Evolutionary conservation across 1,140 invertebrate species (phyloP).

Genomic region (Pseudomyrmex sp.): DNA sequence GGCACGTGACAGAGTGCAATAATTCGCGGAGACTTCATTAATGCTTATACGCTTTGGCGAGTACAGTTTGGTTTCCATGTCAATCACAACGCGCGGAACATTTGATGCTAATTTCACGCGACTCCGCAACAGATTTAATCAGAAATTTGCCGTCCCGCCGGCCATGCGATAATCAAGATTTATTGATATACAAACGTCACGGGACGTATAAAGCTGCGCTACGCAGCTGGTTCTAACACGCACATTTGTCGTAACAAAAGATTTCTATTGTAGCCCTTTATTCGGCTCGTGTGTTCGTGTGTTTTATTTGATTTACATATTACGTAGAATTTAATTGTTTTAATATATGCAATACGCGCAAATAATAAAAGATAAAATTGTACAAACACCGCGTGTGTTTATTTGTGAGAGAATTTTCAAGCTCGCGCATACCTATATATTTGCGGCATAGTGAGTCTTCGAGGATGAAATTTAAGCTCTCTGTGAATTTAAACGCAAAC

Average conservation of each 20-base stretch:
- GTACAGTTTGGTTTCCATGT: constrained; percentile 70
- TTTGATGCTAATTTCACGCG: constrained; percentile 71
- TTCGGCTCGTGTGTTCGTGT: neutral
- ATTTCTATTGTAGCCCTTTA: neutral
- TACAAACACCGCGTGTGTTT: neutral
- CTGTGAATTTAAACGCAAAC: constrained; percentile 69
- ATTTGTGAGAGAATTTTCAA: constrained; percentile 33
- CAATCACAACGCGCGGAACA: constrained; percentile 65
- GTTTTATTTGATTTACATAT: neutral
- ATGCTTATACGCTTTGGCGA: constrained; percentile 55
- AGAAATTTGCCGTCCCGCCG: constrained; percentile 45
- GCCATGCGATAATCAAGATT: constrained; percentile 63
- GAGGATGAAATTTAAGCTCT: constrained; percentile 71
- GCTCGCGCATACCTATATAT: neutral
- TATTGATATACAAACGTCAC: constrained; percentile 64
- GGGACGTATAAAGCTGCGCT: neutral
- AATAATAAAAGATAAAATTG: constrained; percentile 15
- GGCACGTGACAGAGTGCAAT: constrained; percentile 67
- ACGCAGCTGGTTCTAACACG: neutral
- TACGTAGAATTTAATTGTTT: neutral
- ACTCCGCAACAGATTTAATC: constrained; percentile 69
- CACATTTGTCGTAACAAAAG: neutral
- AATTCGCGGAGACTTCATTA: constrained; percentile 70
- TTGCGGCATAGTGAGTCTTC: constrained; percentile 31
- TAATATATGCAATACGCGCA: neutral